Evolutionary conservation across 2,888 invertebrate species (phyloP).

Genomic region (Apocheima hispidaria): DNA sequence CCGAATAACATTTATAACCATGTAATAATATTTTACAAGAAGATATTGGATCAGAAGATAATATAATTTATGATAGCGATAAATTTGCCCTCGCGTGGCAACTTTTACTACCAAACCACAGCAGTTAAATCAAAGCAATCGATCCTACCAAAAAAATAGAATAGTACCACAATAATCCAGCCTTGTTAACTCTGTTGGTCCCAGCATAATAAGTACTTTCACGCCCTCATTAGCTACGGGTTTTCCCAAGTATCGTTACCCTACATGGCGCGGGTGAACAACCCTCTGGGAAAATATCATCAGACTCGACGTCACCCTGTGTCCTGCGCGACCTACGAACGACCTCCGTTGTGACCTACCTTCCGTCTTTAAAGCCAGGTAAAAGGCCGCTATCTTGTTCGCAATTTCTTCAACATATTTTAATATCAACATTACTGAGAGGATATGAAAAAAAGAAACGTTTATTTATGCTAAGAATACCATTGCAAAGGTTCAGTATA

Average conservation of each 20-base stretch:
- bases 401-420: too few relatives aligned
- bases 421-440: too few relatives aligned
- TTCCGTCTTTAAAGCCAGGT: conserved; percentile 22
- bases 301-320: conserved; percentile 56
- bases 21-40: neutral
- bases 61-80: too few relatives aligned
- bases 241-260: conserved; percentile 20
- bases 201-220: conserved; percentile 19
- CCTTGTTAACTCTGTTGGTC: conserved; percentile 5
- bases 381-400: too few relatives aligned
- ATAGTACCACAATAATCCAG: neutral
- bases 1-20: neutral
- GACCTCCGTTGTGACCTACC: conserved; percentile 56
- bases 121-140: neutral
- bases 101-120: too few relatives aligned
- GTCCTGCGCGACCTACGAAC: conserved; percentile 54
- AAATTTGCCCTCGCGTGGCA: too few relatives aligned
- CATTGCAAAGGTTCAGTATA: too few relatives aligned
- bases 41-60: neutral
- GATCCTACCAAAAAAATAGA: neutral
- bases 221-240: conserved; percentile 10
- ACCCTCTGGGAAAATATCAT: conserved; percentile 44
- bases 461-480: too few relatives aligned
- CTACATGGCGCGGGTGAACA: conserved; percentile 47
- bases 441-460: too few relatives aligned